Evolutionary conservation across 2,888 invertebrate species (phyloP).

Genomic region (Drosophila meridiana): DNA sequence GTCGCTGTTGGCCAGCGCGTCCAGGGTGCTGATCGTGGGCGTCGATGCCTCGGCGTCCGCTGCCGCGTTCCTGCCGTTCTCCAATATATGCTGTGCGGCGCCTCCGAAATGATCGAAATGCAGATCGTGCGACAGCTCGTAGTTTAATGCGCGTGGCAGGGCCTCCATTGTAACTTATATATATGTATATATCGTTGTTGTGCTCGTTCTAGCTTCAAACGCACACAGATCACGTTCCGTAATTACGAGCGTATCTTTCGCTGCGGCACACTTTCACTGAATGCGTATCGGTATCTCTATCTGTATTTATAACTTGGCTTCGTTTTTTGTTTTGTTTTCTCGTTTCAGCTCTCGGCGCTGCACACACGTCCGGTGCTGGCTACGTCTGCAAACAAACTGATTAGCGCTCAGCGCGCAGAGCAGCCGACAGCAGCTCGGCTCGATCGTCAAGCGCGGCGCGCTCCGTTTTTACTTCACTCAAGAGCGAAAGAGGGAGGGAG

Average conservation of each 20-base stretch:
- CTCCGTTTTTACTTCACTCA: conserved; percentile 58
- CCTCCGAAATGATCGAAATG: conserved; percentile 81
- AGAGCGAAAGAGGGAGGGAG: conserved; percentile 39
- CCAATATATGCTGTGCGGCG: conserved; percentile 78
- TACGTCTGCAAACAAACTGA: conserved; percentile 77
- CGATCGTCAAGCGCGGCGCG: conserved; percentile 42
- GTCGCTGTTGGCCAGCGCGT: conserved; percentile 67
- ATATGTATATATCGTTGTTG: conserved; percentile 1
- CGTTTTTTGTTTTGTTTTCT: not conserved
- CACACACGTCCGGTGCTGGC: conserved; percentile 54
- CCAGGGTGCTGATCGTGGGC: conserved; percentile 75
- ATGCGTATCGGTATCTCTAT: conserved; percentile 31
- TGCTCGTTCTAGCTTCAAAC: conserved; percentile 12
- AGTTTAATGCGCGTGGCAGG: conserved; percentile 81
- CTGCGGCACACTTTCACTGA: conserved; percentile 70
- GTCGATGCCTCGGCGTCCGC: conserved; percentile 65
- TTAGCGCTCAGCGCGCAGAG: conserved; percentile 45
- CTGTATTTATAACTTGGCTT: conserved; percentile 33
- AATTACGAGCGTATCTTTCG: conserved; percentile 46
- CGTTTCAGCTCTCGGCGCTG: conserved; percentile 32
- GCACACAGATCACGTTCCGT: conserved; percentile 25
- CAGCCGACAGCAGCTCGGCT: conserved; percentile 47
- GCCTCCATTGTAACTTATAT: conserved; percentile 76
- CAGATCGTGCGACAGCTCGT: conserved; percentile 82
- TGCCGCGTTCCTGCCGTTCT: conserved; percentile 60